Evolutionary conservation across 2,113 vertebrate species (phyloP), one percentile per base, ranked within the genome.

Genomic region (Charina bottae): DNA sequence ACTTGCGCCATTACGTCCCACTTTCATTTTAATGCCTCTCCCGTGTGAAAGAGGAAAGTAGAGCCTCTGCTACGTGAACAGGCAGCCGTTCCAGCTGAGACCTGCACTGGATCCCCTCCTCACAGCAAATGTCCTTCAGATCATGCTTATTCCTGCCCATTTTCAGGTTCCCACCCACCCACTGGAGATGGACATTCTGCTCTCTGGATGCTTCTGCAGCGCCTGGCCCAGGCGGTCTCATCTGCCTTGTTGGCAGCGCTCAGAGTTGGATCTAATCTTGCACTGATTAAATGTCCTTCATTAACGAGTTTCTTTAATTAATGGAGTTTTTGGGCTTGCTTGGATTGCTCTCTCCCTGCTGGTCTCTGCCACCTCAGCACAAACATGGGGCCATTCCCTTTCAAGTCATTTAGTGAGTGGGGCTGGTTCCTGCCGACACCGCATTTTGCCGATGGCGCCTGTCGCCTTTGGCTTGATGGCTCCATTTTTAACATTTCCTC

Each of bases 301-400:
- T 98, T 98, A 98, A 97, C 93, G 94, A 97, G 97, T 96, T 97
- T 97, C 96, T 97, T 96, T 98, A 98, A 97, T 97, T 97, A 98
- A 98, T 98, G 97, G 96, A 98, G 97, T 96, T 97, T 97, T 96
- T 95, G 95, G 96, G 97, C 96, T 97, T 97, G 97, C 97, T 97
- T 96, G 97, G 95, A 97, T 97, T 96, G 97, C 97, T 96, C 92
- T 90, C 91, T 95, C 92, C 96, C 94, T 92, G 94, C 95, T 91
- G 56, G 95, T 94, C 96, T 96, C 96, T 97, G 97, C 97, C 97
- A 97, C 94, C 97, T 98, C 97, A 98, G 97, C 97, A 98, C 96
- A 97, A 97, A 96, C 96, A 62, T 93, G 89, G 96, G 96, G 95
- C 96, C 97, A 60, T 95, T 97, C 96, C 97, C 97, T 97, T 95